Percentiles rank a stretch among this genome's conserved stretches.
These are phyloP conservation scores for Cantharis lateralis DNA, from an alignment of 2,888 invertebrate species.

Conservation along the genomic window DNA sequence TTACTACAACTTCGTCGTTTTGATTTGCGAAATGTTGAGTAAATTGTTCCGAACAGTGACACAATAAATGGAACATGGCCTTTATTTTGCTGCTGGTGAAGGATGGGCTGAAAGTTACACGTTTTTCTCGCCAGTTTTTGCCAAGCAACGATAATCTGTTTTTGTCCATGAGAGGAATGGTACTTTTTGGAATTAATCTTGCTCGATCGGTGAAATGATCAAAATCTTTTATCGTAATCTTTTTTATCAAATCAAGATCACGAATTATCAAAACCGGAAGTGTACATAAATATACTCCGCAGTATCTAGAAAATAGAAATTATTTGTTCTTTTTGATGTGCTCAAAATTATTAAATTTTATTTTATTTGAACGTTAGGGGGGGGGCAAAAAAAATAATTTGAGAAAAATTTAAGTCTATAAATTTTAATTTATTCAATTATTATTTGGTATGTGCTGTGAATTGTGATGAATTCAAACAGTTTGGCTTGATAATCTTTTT, in stretches of 20 bases:
- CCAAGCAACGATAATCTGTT: constrained; percentile 4
- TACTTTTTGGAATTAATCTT: not conserved
- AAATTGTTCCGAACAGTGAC: constrained; percentile 38
- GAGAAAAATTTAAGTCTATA: too few relatives aligned
- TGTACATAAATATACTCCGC: constrained; percentile 18
- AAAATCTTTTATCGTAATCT: constrained; percentile 16
- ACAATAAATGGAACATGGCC: constrained; percentile 19
- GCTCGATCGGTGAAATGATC: constrained; percentile 5
- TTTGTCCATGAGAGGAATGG: not conserved
- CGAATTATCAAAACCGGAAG: constrained; percentile 10
- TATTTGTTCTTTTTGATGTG: not conserved
- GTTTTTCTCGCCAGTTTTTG: constrained; percentile 15
- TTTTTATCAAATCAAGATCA: constrained; percentile 42
- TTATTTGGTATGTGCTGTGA: too few relatives aligned
- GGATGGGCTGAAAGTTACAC: constrained; percentile 22
- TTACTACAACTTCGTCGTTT: not conserved
- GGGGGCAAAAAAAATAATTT: too few relatives aligned
- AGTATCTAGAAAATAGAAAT: constrained; percentile 9
- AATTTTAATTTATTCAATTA: too few relatives aligned
- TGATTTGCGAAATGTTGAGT: constrained; percentile 35
- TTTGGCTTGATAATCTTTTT: too few relatives aligned
- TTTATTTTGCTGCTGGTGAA: constrained; percentile 33
- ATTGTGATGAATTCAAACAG: too few relatives aligned
- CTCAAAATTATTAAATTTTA: too few relatives aligned
- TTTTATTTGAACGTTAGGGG: too few relatives aligned